Conservation (phyloP, 2,797 vertebrate species). For the Onychomys torridus region DNA sequence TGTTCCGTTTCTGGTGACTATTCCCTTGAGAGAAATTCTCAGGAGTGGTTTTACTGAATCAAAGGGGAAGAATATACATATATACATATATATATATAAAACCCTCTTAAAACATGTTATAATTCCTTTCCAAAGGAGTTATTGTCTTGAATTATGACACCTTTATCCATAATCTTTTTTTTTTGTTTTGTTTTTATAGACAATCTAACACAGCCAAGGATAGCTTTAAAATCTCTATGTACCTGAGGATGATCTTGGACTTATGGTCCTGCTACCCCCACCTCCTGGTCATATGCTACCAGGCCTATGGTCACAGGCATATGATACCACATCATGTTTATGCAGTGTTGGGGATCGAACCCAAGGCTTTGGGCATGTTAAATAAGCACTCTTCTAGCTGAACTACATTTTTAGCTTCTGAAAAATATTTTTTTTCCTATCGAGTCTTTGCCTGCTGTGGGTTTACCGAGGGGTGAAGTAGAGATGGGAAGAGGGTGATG, state of each 20-base stretch:
- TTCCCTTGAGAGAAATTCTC: conserved; percentile 54
- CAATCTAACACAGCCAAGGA: background rate
- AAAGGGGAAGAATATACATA: conserved; percentile 14
- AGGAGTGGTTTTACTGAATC: conserved; percentile 37
- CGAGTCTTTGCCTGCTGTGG: background rate
- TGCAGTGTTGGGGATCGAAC: background rate
- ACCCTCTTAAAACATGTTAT: conserved; percentile 25
- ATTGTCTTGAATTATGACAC: background rate
- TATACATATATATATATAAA: background rate
- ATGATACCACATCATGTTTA: background rate
- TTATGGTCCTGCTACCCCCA: background rate
- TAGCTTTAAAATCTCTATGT: background rate
- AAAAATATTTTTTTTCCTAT: background rate
- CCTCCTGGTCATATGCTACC: background rate
- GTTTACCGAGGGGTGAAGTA: background rate
- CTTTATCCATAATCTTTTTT: background rate
- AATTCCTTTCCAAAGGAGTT: conserved; percentile 22
- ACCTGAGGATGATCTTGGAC: background rate
- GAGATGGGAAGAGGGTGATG: background rate
- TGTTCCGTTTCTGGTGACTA: conserved; percentile 39
- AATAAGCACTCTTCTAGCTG: background rate
- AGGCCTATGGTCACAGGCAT: too few relatives aligned
- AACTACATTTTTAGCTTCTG: background rate
- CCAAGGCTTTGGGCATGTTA: background rate
- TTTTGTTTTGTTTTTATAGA: background rate